Evolutionary conservation across 2,888 invertebrate species (phyloP).

Genomic region (Tipula confusa): DNA sequence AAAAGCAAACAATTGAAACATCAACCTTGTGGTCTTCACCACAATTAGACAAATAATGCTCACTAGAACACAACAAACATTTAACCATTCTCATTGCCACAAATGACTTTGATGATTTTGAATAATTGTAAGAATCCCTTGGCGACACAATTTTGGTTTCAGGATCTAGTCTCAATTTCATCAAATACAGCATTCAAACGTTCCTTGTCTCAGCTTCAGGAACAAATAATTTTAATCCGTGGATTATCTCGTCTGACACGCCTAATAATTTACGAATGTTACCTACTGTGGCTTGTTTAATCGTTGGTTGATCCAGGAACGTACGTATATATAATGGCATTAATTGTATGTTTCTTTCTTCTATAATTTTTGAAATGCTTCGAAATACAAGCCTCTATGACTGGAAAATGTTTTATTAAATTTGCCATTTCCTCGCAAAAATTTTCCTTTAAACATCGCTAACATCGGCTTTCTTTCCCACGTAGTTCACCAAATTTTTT

Average conservation of each 20-base stretch:
- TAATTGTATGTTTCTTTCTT: neutral
- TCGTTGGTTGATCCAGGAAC: neutral
- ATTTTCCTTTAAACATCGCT: neutral
- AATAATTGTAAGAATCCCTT: neutral
- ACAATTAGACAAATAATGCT: neutral
- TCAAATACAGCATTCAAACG: neutral
- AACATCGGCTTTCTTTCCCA: no score
- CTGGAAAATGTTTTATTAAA: neutral
- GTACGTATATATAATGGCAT: neutral
- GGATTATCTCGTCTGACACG: neutral
- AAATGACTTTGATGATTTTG: neutral
- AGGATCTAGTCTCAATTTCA: neutral
- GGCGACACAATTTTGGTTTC: neutral
- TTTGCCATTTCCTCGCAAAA: neutral
- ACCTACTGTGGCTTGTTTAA: neutral
- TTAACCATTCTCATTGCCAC: neutral
- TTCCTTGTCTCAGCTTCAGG: neutral
- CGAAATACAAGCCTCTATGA: neutral
- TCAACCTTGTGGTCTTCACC: neutral
- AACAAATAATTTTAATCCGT: neutral
- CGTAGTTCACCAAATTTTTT: no score
- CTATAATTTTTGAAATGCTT: neutral
- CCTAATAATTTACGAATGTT: neutral
- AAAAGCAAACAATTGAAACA: neutral
- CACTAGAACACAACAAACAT: neutral